Percentiles rank a stretch among this genome's conserved stretches.
Evolutionary conservation across 2,888 invertebrate genomes (phyloP).

Genomic region (Pseudococcus longispinus): DNA sequence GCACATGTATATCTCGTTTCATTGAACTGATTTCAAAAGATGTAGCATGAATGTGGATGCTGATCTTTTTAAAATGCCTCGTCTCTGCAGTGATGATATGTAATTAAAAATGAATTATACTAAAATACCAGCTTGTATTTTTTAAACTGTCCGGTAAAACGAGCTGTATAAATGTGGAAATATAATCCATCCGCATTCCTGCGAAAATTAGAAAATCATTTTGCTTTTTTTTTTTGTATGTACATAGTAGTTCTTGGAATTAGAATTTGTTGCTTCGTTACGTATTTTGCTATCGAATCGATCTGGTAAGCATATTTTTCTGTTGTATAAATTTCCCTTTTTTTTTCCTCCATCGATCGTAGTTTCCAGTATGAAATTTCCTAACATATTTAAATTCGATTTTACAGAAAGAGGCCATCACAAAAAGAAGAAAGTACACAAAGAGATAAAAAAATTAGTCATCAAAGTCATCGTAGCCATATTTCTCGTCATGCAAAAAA

Average conservation of each 20-base stretch:
- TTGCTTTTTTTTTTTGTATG: neutral
- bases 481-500: constrained; percentile 61
- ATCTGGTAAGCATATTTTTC: neutral
- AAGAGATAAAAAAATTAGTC: constrained; percentile 61
- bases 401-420: constrained; percentile 60
- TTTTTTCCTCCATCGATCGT: neutral
- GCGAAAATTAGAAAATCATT: neutral
- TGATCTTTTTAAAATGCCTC: neutral
- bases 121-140: neutral
- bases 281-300: neutral
- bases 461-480: constrained; percentile 61
- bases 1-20: neutral
- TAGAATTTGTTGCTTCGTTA: neutral
- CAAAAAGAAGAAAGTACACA: constrained; percentile 61
- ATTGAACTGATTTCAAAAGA: neutral
- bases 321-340: neutral
- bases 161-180: neutral
- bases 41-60: neutral
- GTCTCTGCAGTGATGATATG: neutral
- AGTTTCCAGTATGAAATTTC: neutral
- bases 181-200: neutral
- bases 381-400: neutral
- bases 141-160: neutral
- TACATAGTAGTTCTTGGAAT: neutral
- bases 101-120: neutral